Evolutionary conservation across 2,888 invertebrate genomes (phyloP).

Genomic region (Nowickia ferox): DNA sequence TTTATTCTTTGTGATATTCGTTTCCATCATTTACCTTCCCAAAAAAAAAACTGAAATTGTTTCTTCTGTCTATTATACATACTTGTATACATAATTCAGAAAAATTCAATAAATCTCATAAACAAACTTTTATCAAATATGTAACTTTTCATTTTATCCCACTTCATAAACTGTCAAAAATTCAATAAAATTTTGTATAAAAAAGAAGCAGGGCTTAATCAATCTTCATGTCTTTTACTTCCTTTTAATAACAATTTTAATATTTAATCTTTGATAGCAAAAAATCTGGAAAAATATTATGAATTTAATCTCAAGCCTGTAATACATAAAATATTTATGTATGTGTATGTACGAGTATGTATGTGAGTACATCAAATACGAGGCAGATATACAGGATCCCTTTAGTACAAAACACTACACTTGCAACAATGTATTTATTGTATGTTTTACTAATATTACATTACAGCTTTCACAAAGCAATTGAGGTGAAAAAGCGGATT

Average conservation of each 20-base stretch:
- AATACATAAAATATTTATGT: background rate
- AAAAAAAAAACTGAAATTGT: background rate
- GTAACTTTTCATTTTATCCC: too few relatives aligned
- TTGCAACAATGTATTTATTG: slow-evolving; percentile 13
- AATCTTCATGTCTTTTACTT: slow-evolving; percentile 1
- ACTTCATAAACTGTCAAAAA: too few relatives aligned
- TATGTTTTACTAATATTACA: slow-evolving; percentile 64
- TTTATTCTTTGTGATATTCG: too few relatives aligned
- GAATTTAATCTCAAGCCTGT: background rate
- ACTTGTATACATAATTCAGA: background rate
- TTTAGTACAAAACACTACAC: too few relatives aligned
- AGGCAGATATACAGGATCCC: background rate
- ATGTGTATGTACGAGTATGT: background rate
- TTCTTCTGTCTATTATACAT: too few relatives aligned
- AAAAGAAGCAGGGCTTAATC: too few relatives aligned
- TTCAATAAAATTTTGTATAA: too few relatives aligned
- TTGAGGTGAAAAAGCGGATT: slow-evolving; percentile 72
- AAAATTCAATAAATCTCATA: background rate
- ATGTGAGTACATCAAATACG: slow-evolving; percentile 28
- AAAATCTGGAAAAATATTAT: background rate
- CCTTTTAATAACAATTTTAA: slow-evolving; percentile 62
- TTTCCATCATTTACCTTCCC: slow-evolving; percentile 8
- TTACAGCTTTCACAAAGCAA: slow-evolving; percentile 68
- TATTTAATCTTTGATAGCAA: slow-evolving; percentile 62
- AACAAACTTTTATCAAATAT: slow-evolving; percentile 34